Base-by-base conservation (phyloP, 1,140 invertebrate genomes). In the Drosophila tristis region DNA sequence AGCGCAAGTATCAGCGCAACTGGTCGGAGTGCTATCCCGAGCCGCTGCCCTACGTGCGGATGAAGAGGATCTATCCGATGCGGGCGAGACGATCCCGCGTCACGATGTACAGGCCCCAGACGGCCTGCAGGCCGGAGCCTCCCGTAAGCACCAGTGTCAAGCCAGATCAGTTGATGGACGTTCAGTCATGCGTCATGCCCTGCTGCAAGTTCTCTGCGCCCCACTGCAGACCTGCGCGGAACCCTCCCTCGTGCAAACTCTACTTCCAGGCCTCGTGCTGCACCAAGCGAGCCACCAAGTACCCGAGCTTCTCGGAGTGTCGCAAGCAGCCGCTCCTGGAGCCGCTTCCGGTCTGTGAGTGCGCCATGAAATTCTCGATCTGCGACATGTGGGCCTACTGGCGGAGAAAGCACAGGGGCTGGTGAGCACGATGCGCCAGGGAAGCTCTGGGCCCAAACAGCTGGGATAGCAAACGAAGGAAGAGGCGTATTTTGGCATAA, bases 241-340 rank as follows among this genome's bases (percentile, higher is more conserved):
- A 7, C 2, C 31, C 56, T 3, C 48, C 55, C 8, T 25, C 7
- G 0, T 80, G 78, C 11, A 4, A 16, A 0, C 7, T 26, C 1
- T 23, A 31, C 0, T 56, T 45, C 0, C 11, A 20, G 5, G 62
- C 67, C 2, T 43, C 45, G 4, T 74, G 74, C 51, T 81, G 79
- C 48, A 53, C 16, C 25, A 81, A 82, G 57, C 44, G 56, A 0
- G 15, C 13, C n/a, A 65, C 68, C 1, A 48, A 53, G 39, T 74
- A 61, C 23, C 79, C 62, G 11, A 65, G 74, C 53, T 81, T 82
- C 15, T 81, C 79, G 0, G 79, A 81, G 45, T 81, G 78, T 60
- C 25, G 31, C 6, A 42, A 62, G 0, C 48, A 7, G 11, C 35
- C 31, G 0, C 58, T 81, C 1, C 23, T 20, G 1, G 62, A 65